Evolutionary conservation across 1,140 invertebrate genomes (phyloP), one percentile per base, ranked within the genome.

Genomic region (Phortica variegata): DNA sequence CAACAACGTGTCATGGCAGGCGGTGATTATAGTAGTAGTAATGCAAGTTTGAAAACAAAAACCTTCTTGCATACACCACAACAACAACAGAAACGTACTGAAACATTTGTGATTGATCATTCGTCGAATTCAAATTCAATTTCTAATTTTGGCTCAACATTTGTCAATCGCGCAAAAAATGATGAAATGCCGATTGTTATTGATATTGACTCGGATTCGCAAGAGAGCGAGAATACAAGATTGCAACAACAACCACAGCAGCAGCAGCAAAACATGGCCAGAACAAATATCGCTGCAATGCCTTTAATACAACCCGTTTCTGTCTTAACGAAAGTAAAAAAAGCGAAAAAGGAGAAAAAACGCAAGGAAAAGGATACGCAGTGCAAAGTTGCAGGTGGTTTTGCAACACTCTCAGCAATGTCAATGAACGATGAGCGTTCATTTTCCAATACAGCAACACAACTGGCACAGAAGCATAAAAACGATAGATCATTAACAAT

Each of bases 161-260:
- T 65, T 37, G 63, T 66, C 34, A 77, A 74, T 38, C n/a, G n/a
- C n/a, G 62, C 73, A 12, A 61, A 54, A 29, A 43, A 42, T n/a
- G 47, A 56, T 19, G 49, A 59, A 20, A 37, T 46, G 8, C 45
- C 63, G 5, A 65, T 69, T 51, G 52, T 73, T 3, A 73, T 73
- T 43, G 60, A 73, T 43, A 66, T 73, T 34, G 70, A 57, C 6
- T 65, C 70, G 0, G 71, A 73, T 52, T 73, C 70, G 12, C 56
- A 69, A 55, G 68, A 71, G 3, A 61, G 55, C 38, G 56, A 66
- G 13, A 19, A n/a, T n/a, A n/a, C n/a, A 18, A 4, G 18, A 3
- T 15, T 17, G 13, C 13, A 38, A n/a, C 6, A 38, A 4, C 36
- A 38, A 6, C 10, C 6, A 21, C 38, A 49, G 36, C 13, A 13